Percentiles rank a stretch among this genome's conserved stretches.
Evolutionary conservation across 2,888 invertebrate species (phyloP).

Genomic region (Drosophila prostipennis): DNA sequence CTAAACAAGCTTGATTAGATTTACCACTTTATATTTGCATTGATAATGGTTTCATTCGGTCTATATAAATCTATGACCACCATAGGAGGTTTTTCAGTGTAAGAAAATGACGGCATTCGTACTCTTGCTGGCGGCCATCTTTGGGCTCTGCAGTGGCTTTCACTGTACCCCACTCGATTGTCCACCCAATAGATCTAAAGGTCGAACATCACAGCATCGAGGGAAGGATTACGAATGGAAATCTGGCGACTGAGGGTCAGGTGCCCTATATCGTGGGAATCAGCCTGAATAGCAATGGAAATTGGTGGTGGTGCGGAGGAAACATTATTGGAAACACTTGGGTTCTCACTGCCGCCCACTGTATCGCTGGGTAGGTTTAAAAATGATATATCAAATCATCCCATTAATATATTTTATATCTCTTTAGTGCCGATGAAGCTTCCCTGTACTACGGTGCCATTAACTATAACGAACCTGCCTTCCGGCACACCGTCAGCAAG

Average conservation of each 20-base stretch:
- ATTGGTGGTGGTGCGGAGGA: conserved; percentile 68
- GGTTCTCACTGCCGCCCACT: conserved; percentile 70
- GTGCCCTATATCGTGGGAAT: conserved; percentile 69
- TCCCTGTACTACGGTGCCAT: conserved; percentile 45
- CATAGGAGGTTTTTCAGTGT: conserved; percentile 6
- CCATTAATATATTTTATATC: too few relatives aligned
- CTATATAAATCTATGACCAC: conserved; percentile 10
- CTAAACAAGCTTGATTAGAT: conserved; percentile 17
- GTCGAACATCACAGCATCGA: conserved; percentile 19
- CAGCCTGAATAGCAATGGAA: conserved; percentile 43
- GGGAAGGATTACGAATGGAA: conserved; percentile 66
- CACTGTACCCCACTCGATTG: conserved; percentile 16
- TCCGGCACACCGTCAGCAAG: conserved; percentile 30
- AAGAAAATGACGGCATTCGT: background rate
- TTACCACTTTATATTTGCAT: conserved; percentile 15
- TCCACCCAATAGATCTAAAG: conserved; percentile 30
- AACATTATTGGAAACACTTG: conserved; percentile 60
- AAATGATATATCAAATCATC: too few relatives aligned
- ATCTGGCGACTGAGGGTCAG: conserved; percentile 40
- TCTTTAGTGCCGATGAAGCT: conserved; percentile 31
- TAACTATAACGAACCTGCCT: conserved; percentile 35
- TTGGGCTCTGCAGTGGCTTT: conserved; percentile 18
- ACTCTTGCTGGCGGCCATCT: background rate
- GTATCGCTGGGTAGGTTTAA: conserved; percentile 20
- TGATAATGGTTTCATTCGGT: conserved; percentile 2